Base-by-base conservation (phyloP, 2,797 vertebrate genomes). In the Pterois miles region DNA sequence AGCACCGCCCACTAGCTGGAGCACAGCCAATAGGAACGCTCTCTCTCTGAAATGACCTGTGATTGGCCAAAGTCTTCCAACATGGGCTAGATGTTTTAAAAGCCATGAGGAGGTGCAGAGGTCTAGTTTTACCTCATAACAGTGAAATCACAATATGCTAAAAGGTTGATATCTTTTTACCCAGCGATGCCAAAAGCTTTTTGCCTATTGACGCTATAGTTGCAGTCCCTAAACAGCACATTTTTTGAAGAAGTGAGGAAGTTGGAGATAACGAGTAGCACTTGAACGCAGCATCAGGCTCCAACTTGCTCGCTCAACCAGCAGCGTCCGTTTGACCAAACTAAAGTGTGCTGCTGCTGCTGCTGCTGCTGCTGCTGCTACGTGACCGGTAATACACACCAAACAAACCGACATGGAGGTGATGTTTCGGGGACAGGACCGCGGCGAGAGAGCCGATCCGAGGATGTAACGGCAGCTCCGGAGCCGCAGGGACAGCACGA, bases 211-310 rank as follows among this genome's bases (percentile, higher is more conserved):
- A n/a, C n/a, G n/a, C n/a, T 4, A 7, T 33, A 33, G 31, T 33
- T 48, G 27, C 18, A 12, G 25, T 48, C 8, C 12, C 12, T 29
- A 13, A 48, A n/a, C 25, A 46, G 50, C 22, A 48, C 54, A 20
- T 20, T 16, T 34, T 50, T 53, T 34, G 52, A 7, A 71, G 74
- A 40, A 14, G 6, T 7, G 58, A 25, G 69, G 18, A 43, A 16
- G 2, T 5, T 12, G 38, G 34, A 52, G 13, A 4, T 25, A 74
- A 80, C 87, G 78, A 87, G 82, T 71, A 6, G 75, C 38, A 65
- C 73, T 1, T 92, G 91, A 94, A 94, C 33, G 91, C 87, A 82
- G 4, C 93, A 84, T 4, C 40, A 12, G 66, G 5, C 68, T 87
- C 43, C 29, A 29, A 82, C 69, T 81, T 75, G 65, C 84, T 88